phyloP scores from a whole-genome alignment of 2,888 invertebrate species.

The Trachelus stipa region DNA sequence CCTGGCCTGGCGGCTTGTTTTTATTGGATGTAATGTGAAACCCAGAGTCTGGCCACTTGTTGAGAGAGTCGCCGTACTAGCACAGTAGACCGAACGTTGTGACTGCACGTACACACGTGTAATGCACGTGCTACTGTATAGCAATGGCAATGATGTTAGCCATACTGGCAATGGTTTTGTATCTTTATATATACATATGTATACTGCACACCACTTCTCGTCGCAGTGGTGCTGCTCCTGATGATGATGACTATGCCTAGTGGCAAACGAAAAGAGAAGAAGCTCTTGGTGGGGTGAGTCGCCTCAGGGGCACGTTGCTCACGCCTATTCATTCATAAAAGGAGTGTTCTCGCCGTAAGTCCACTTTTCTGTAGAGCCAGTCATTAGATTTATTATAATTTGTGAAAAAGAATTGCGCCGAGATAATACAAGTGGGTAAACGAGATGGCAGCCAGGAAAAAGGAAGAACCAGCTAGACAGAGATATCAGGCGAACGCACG shows the following conservation, averaged over 20 bases:
- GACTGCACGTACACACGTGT: constrained; percentile 34
- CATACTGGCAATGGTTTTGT: neutral
- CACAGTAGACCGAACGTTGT: neutral
- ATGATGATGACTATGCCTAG: neutral
- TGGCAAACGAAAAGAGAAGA: neutral
- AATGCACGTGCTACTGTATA: constrained; percentile 30
- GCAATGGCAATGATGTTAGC: neutral
- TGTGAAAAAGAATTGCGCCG: neutral
- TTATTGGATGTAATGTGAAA: constrained; percentile 50
- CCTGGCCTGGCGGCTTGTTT: constrained; percentile 36
- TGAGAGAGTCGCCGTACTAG: constrained; percentile 33
- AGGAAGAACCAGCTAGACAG: constrained; percentile 69
- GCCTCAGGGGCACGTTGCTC: neutral
- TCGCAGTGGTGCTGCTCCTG: neutral
- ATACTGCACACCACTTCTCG: neutral
- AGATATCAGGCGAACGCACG: constrained; percentile 85
- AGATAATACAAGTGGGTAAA: neutral
- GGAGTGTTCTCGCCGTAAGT: constrained; percentile 5
- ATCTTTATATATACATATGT: neutral
- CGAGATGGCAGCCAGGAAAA: constrained; percentile 30
- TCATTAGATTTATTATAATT: neutral
- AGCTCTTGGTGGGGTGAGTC: neutral
- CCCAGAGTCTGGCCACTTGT: constrained; percentile 40
- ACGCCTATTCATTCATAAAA: constrained; percentile 34
- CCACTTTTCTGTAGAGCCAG: neutral